These are phyloP conservation scores for Scaptomyza hsui DNA, from an alignment of 1,140 invertebrate genomes.

Conservation along the genomic window DNA sequence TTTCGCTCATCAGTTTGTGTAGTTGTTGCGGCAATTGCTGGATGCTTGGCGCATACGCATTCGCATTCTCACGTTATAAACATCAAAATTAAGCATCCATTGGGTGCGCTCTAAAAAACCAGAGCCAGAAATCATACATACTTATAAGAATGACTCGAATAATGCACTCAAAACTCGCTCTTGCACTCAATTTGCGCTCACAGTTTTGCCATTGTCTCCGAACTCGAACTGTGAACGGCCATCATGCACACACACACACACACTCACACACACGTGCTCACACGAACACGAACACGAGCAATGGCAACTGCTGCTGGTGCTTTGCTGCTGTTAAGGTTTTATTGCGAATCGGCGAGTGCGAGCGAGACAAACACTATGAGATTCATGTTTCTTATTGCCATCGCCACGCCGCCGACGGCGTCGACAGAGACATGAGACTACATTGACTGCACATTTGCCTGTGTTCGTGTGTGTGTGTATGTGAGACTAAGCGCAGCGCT, in stretches of 20 bases:
- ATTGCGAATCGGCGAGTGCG: conserved; percentile 37
- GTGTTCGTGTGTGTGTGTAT: conserved; percentile 16
- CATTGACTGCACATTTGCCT: conserved; percentile 51
- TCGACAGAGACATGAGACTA: conserved; percentile 49
- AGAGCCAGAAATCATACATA: conserved; percentile 50
- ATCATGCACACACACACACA: conserved; percentile 51
- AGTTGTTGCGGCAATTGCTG: conserved; percentile 30
- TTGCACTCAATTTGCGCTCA: conserved; percentile 40
- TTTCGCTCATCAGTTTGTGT: conserved; percentile 57
- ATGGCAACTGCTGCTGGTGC: conserved; percentile 26
- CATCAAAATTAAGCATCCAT: conserved; percentile 73
- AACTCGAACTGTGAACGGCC: conserved; percentile 53
- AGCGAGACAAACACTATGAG: conserved; percentile 56
- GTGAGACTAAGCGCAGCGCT: conserved; percentile 56
- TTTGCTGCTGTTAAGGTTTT: conserved; percentile 43
- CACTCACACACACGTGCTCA: background rate
- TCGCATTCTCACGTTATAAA: conserved; percentile 82
- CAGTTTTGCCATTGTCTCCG: conserved; percentile 21
- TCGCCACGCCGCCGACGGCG: conserved; percentile 27
- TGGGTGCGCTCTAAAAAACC: conserved; percentile 56
- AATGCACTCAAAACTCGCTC: conserved; percentile 36
- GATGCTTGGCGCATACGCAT: conserved; percentile 59
- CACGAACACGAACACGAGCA: conserved; percentile 5
- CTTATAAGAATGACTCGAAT: conserved; percentile 25
- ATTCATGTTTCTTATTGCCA: conserved; percentile 75